Percentiles rank a stretch among this genome's conserved stretches.
Evolutionary conservation across 2,888 invertebrate species (phyloP).

Genomic region (Ophion ellenae): DNA sequence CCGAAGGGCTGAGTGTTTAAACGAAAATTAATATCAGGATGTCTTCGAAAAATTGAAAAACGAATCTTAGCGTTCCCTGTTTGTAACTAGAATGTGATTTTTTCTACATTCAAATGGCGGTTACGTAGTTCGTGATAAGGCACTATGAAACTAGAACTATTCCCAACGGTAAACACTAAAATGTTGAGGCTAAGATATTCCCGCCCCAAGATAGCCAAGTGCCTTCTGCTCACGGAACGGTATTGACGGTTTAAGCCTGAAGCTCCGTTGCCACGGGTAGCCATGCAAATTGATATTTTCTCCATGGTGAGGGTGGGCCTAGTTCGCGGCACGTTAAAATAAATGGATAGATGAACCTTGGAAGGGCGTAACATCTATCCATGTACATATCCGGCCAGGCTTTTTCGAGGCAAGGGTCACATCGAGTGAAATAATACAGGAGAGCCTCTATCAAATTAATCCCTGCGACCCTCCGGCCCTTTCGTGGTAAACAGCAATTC

Average conservation of each 20-base stretch:
- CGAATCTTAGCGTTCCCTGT: not conserved
- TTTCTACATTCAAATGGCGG: too few species aligned
- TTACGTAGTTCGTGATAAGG: not conserved
- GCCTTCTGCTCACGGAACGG: constrained; percentile 2
- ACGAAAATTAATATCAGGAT: not conserved
- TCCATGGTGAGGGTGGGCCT: constrained; percentile 54
- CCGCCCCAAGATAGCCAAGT: not conserved
- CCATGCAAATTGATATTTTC: constrained; percentile 60
- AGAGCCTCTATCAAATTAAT: constrained; percentile 8
- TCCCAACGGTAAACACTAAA: not conserved
- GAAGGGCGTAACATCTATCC: not conserved
- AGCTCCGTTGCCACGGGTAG: constrained; percentile 55
- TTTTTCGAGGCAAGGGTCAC: not conserved
- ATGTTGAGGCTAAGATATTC: constrained; percentile 8
- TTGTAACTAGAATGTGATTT: not conserved
- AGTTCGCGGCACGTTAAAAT: constrained; percentile 19
- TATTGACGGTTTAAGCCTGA: constrained; percentile 19
- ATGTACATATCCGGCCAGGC: not conserved
- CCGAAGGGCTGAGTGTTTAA: not conserved
- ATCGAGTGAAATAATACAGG: constrained; percentile 8
- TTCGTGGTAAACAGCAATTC: constrained; percentile 26
- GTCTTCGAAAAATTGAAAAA: not conserved
- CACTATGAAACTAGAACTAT: not conserved
- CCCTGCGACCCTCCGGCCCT: not conserved
- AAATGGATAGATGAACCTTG: constrained; percentile 5